Evolutionary conservation across 2,888 invertebrate species (phyloP), one percentile per base, ranked within the genome.

Genomic region (Muscina levida): DNA sequence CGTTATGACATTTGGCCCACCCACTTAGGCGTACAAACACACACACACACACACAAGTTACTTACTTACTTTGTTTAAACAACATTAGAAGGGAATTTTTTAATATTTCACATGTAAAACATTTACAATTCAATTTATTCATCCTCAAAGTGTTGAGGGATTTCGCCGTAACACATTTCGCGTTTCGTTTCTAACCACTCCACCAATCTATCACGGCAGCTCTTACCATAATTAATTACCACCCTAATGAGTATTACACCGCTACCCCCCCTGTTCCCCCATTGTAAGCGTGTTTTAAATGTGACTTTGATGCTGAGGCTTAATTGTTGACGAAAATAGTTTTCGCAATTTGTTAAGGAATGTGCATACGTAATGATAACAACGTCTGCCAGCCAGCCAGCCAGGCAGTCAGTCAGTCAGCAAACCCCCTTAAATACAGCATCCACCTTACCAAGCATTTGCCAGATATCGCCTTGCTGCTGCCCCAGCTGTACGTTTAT

Each of bases 281-380:
- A 17, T 53, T 51, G 11, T 24, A 26, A 0, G n/a, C 24, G 24
- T 44, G 31, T 48, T 42, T 71, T 53, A 76, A 70, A 70, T 70
- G 65, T 72, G 72, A 57, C 62, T 76, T 79, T 76, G 70, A 76
- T 77, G 72, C 70, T 77, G 66, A 48, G 66, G 57, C 76, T 80
- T 80, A 76, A 80, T 73, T 80, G 73, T 65, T 77, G 76, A 74
- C 74, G 51, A 80, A 79, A 75, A 79, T 79, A 79, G 75, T 79
- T 72, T 67, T 53, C 62, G 59, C 59, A 59, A 72, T 66, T 72
- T 59, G 56, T 53, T 10, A 6, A 48, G 57, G 57, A 46, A 72
- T 67, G 48, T 62, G 57, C 68, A 56, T 65, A 31, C 26, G 24
- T 57, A 59, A 57, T 39, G 59, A 42, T 5, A 42, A 59, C 59